Evolutionary conservation across 2,888 invertebrate genomes (phyloP).

Genomic region (Prosopocoilus inquinatus): DNA sequence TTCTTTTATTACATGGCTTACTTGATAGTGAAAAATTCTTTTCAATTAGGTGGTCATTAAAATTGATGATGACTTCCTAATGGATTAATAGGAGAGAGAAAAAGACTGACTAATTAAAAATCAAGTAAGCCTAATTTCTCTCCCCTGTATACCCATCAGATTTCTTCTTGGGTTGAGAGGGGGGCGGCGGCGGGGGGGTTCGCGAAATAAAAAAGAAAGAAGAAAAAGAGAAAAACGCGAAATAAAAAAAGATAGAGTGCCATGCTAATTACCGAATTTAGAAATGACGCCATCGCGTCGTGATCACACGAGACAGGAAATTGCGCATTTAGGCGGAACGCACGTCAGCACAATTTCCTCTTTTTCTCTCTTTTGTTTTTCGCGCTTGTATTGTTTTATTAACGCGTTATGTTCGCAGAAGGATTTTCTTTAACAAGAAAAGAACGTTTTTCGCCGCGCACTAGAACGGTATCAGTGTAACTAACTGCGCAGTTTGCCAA

Average conservation of each 20-base stretch:
- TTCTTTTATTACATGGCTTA: not conserved
- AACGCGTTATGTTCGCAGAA: not conserved
- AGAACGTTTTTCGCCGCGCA: no score
- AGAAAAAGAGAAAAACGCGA: constrained; percentile 4
- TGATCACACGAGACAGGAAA: constrained; percentile 24
- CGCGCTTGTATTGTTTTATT: constrained; percentile 6
- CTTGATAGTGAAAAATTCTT: not conserved
- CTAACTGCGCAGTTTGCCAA: no score
- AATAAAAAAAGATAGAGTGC: constrained; percentile 3
- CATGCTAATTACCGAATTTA: constrained; percentile 9
- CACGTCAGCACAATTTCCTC: constrained; percentile 17
- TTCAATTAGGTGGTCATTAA: constrained; percentile 1
- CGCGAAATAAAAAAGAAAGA: constrained; percentile 10
- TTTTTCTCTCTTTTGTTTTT: constrained; percentile 10
- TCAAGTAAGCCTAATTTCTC: constrained; percentile 66
- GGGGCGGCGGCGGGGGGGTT: not conserved
- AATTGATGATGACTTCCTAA: constrained; percentile 27
- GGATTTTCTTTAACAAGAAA: no score
- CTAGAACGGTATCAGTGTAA: no score
- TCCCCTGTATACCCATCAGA: constrained; percentile 55
- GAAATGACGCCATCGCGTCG: constrained; percentile 13
- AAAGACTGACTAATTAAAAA: constrained; percentile 68
- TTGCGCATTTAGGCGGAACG: constrained; percentile 20
- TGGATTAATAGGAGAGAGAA: constrained; percentile 70
- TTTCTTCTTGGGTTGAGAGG: constrained; percentile 11